phyloP scores from a whole-genome alignment of 2,797 vertebrate species.

The Galago senegalensis region DNA sequence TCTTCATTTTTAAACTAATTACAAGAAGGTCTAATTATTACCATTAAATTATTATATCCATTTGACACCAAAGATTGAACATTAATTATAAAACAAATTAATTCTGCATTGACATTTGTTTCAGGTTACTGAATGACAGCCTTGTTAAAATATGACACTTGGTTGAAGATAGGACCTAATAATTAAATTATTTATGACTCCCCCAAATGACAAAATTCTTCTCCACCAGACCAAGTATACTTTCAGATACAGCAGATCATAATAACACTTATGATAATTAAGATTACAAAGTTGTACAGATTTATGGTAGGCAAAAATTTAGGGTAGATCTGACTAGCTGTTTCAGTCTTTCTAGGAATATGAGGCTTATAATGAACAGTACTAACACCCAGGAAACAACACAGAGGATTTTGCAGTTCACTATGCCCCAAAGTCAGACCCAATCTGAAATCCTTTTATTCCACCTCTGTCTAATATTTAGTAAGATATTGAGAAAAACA shows the following conservation, averaged over 20 bases:
- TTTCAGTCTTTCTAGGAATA: conserved; percentile 24
- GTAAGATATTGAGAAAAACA: neutral
- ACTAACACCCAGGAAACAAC: neutral
- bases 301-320: neutral
- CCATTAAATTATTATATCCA: conserved; percentile 84
- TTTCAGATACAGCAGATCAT: conserved; percentile 7
- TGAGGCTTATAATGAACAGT: neutral
- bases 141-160: conserved; percentile 86
- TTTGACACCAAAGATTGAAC: conserved; percentile 81
- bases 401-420: neutral
- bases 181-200: conserved; percentile 85
- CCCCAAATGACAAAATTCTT: conserved; percentile 77
- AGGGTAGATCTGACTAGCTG: neutral
- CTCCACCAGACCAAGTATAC: neutral
- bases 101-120: conserved; percentile 86
- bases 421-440: neutral
- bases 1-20: conserved; percentile 85
- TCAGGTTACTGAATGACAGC: conserved; percentile 83
- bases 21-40: conserved; percentile 87
- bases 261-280: neutral
- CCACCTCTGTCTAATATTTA: neutral
- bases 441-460: neutral
- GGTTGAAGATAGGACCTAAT: conserved; percentile 82
- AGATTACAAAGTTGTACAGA: neutral
- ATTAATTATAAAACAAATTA: conserved; percentile 87